Base-by-base conservation (phyloP, 2,113 vertebrate species). In the Brevimyrus niger region DNA sequence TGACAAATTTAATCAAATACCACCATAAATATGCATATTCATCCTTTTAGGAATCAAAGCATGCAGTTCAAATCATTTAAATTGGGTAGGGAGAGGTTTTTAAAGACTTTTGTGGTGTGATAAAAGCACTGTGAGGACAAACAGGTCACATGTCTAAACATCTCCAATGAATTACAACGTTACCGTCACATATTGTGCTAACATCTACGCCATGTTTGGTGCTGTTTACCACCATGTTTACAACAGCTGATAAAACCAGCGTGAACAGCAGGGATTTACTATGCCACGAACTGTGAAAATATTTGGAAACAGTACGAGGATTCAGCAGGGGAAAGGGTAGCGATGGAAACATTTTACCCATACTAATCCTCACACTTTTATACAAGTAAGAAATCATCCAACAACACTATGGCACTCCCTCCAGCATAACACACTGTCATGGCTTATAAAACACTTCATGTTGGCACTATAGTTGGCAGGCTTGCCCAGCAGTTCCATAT, bases 11-110 rank as follows among this genome's bases (percentile, higher is more conserved):
- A 51, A 53, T 53, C 27, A 53, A 53, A 53, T 19, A 35, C 13
- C 85, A 87, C 85, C 13, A 19, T 87, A 27, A 35, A 55, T 53
- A 87, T 87, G 48, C 50, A 87, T 87, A 55, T 87, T 87, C 48
- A 55, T 87, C 50, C 48, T 31, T 53, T 87, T 21, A 35, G 85
- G 19, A 87, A 53, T 38, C n/a, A 35, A 51, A 87, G 85, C 44
- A 86, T 87, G 85, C n/a, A 19, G 46, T 53, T 53, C 23, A 87
- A 87, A 53, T 87, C 15, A 87, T 87, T 27, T 53, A 35, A 35
- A 53, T 87, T 15, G 27, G 13, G 50, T 38, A 87, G 13, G n/a
- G 50, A 84, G 82, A 84, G 82, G 82, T 47, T 44, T 44, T 84
- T 84, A 87, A 55, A 53, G 44, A 87, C 48, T 55, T 51, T 53